Percentiles rank a stretch among this genome's conserved stretches.
Conservation (phyloP, 2,888 invertebrate genomes). For the Synergus gifuensis region DNA sequence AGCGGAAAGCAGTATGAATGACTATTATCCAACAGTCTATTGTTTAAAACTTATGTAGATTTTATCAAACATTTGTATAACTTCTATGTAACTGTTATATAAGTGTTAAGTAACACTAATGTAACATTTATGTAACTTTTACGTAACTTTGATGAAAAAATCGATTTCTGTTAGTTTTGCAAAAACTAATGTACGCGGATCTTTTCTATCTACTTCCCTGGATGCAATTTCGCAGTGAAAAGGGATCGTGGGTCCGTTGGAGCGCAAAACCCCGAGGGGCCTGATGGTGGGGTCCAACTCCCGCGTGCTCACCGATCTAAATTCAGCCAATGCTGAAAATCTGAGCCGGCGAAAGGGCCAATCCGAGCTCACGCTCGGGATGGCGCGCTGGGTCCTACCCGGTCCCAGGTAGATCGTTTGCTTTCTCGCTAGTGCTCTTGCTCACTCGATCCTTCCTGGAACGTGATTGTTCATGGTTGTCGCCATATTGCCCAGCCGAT, state of each 20-base stretch:
- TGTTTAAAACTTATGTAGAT: too few species aligned
- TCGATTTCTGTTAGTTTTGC: too few species aligned
- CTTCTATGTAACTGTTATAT: too few species aligned
- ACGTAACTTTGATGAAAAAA: too few species aligned
- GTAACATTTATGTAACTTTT: too few species aligned
- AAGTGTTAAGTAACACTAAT: too few species aligned
- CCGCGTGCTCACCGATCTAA: slow-evolving; percentile 32
- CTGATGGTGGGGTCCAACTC: slow-evolving; percentile 13
- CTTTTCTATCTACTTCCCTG: slow-evolving; percentile 18
- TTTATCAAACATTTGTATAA: too few species aligned
- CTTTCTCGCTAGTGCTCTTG: slow-evolving; percentile 28
- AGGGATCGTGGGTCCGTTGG: slow-evolving; percentile 17
- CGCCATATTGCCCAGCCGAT: slow-evolving; percentile 21
- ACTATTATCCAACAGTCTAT: too few species aligned
- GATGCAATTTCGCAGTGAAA: slow-evolving; percentile 20
- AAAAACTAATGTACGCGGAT: neutral
- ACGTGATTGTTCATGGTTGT: neutral
- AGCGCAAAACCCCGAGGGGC: slow-evolving; percentile 15
- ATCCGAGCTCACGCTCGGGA: slow-evolving; percentile 6
- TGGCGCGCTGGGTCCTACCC: slow-evolving; percentile 16
- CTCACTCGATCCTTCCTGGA: slow-evolving; percentile 34
- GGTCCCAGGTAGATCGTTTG: slow-evolving; percentile 22
- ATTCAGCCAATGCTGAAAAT: slow-evolving; percentile 39
- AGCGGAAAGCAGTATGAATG: too few species aligned
- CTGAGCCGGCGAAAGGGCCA: slow-evolving; percentile 33